Base-by-base conservation (phyloP, 2,797 vertebrate species). In the Propithecus perrieri region DNA sequence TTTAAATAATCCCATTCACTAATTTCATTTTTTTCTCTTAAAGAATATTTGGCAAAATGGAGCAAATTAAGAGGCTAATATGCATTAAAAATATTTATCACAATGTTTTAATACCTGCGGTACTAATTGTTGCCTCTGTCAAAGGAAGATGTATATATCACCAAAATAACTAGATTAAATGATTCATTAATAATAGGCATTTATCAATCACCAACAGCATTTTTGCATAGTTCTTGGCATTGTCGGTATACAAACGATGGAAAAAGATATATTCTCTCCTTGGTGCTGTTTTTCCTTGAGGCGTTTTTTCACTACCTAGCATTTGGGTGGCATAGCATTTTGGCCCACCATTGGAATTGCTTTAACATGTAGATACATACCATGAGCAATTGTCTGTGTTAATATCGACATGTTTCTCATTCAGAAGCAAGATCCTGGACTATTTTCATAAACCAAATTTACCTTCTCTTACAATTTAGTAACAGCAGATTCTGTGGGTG, bases 141-240 rank as follows among this genome's bases (percentile, higher is more conserved):
- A 89, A 95, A 96, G 79, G 20, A 55, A 55, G 38, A 53, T 84
- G 74, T 95, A 92, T 83, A 41, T 55, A 93, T 96, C 61, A 43
- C 17, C 2, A 38, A 0, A 72, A 22, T 61, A 89, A 90, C 13
- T 35, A 24, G 35, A 65, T 35, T 35, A 38, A 79, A 43, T 85
- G 11, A 26, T 41, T 22, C 72, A 59, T 28, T 59, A 59, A 28
- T 28, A 53, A 55, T 41, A 50, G 30, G 4, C 12, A 10, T 79
- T 91, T 48, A 43, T 24, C 55, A 33, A 65, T 80, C 26, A 33
- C 15, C 15, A 11, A 9, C 20, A 57, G 28, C 65, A n/a, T 41
- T 71, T 84, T 8, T 91, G 8, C 15, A 30, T 9, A 26, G 20
- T 41, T 10, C 2, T 30, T 75, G 26, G 18, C 55, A 55, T 33